Base-by-base conservation (phyloP, 2,113 vertebrate genomes). In the Nerophis ophidion region DNA sequence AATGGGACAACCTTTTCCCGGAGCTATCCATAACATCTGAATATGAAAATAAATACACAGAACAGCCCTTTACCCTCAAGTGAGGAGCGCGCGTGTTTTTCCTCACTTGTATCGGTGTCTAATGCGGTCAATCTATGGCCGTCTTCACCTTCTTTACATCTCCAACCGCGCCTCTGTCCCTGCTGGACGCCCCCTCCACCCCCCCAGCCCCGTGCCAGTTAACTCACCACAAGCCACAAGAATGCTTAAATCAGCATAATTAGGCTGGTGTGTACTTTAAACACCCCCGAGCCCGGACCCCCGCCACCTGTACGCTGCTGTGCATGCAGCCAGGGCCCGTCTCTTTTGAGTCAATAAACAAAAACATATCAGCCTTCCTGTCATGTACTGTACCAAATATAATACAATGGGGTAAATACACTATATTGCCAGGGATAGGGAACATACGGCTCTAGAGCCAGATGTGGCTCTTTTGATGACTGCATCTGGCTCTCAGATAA, bases 241-340 rank as follows among this genome's bases (percentile, higher is more conserved):
- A 87, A 84, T 86, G 83, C 81, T 85, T 88, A 84, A 88, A 87
- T 88, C 88, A 89, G 84, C 86, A 86, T 81, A 82, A 84, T 84
- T 86, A 87, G 79, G 81, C 79, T 71, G 75, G 80, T 84, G 85
- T 86, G 81, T 87, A 84, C 81, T 87, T 88, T 83, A 85, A 85
- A 87, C 85, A 89, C 86, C 81, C 82, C 75, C 69, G 68, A 75
- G 83, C 75, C 85, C 86, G 84, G 83, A 88, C 79, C 81, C 64
- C 74, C 84, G 84, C 86, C 81, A 86, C 80, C 84, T 66, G 79
- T 74, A 70, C 79, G 76, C 79, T 71, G 72, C 81, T 80, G 75
- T 80, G 78, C 72, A 65, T 57, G 77, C 83, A 66, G 72, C 81
- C 79, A 76, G 74, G 65, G 69, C 72, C 78, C 55, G 70, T 79